phyloP scores from a whole-genome alignment of 2,888 invertebrate species.

The Anodontia alba region DNA sequence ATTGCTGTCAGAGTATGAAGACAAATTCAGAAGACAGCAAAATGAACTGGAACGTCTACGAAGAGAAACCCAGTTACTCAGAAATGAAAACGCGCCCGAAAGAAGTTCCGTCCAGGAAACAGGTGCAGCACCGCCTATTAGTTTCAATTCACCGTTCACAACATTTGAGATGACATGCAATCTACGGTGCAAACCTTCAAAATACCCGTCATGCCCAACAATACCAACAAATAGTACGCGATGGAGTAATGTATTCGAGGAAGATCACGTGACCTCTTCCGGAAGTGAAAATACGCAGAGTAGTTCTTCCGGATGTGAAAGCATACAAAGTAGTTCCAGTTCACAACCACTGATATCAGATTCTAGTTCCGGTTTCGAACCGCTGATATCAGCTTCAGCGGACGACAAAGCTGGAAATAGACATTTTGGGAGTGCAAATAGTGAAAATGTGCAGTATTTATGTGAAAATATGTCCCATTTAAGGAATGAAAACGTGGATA shows the following conservation, averaged over 20 bases:
- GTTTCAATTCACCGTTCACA: neutral
- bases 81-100: neutral
- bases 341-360: too few relatives aligned
- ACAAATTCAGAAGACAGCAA: conserved; percentile 4
- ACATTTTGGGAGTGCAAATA: too few relatives aligned
- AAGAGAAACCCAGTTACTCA: neutral
- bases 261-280: neutral
- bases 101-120: neutral
- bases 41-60: neutral
- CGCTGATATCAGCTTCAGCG: too few relatives aligned
- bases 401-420: too few relatives aligned
- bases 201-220: neutral
- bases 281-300: neutral
- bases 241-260: neutral
- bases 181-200: neutral
- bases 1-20: conserved; percentile 24
- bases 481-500: neutral
- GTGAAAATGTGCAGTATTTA: too few relatives aligned
- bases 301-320: neutral
- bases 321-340: neutral
- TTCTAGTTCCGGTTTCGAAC: too few relatives aligned
- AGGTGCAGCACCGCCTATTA: neutral
- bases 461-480: too few relatives aligned
- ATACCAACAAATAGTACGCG: neutral
- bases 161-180: conserved; percentile 15